These are phyloP conservation scores for Thelaira solivaga DNA, from an alignment of 2,888 invertebrate species.

Conservation along the genomic window DNA sequence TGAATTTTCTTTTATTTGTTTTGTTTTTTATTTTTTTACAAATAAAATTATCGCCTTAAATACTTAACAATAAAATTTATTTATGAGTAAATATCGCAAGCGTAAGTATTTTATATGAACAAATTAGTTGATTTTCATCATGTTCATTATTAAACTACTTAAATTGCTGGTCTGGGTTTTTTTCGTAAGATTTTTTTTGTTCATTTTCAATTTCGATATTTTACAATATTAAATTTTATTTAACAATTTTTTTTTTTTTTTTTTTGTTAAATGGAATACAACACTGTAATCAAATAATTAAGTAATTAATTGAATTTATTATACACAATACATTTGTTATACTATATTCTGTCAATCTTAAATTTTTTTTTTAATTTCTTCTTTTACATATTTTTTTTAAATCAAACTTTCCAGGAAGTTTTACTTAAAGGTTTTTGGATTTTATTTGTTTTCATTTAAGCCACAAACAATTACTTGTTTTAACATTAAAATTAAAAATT, in stretches of 20 bases:
- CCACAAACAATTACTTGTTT: no score
- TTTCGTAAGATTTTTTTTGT: not conserved
- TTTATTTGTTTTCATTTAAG: no score
- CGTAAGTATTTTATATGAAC: conserved; percentile 24
- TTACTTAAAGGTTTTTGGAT: no score
- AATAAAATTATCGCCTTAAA: conserved; percentile 47
- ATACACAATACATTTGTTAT: no score
- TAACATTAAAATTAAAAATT: no score
- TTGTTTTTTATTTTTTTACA: conserved; percentile 45
- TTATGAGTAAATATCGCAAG: conserved; percentile 41
- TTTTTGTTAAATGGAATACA: conserved; percentile 6
- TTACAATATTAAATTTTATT: conserved; percentile 25
- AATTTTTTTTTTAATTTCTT: no score
- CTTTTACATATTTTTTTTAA: no score
- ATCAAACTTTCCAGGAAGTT: no score
- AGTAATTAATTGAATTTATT: no score
- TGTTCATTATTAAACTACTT: conserved; percentile 7
- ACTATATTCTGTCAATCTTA: no score
- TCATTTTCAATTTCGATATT: conserved; percentile 1
- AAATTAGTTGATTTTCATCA: conserved; percentile 3
- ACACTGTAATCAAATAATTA: conserved; percentile 21
- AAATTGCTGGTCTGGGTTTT: conserved; percentile 4
- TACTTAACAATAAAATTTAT: conserved; percentile 58
- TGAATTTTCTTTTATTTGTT: conserved; percentile 29
- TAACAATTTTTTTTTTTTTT: not conserved